Conservation (phyloP, 2,797 vertebrate species). For the Oryzias sinensis region DNA sequence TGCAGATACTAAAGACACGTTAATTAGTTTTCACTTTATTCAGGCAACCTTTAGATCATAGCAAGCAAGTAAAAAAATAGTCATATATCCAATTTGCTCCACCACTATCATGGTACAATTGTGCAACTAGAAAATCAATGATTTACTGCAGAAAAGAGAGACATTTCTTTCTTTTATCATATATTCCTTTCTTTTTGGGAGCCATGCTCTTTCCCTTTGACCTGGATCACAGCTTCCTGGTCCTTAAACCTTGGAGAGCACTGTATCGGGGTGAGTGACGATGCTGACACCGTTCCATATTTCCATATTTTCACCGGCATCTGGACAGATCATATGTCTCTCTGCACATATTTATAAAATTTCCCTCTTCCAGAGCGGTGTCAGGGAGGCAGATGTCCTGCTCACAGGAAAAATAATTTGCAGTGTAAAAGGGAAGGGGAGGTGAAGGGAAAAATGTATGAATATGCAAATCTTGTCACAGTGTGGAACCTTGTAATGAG, state of each 20-base stretch:
- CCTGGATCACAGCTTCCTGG: constrained; percentile 66
- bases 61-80: too few species aligned
- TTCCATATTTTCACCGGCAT: constrained; percentile 68
- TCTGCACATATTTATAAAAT: constrained; percentile 79
- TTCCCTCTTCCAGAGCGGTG: constrained; percentile 68
- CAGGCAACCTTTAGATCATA: background rate
- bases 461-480: constrained; percentile 97
- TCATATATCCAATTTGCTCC: too few species aligned
- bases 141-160: background rate
- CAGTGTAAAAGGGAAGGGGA: constrained; percentile 37
- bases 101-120: background rate
- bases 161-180: background rate
- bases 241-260: constrained; percentile 66
- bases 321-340: constrained; percentile 78
- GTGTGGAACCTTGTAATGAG: constrained; percentile 90
- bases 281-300: constrained; percentile 68
- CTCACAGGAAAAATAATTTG: constrained; percentile 88
- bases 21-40: background rate
- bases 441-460: constrained; percentile 78
- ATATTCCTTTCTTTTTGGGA: constrained; percentile 31
- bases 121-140: background rate
- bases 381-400: constrained; percentile 88
- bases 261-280: constrained; percentile 42
- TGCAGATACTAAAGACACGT: background rate
- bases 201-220: constrained; percentile 64